Percentiles rank a stretch among this genome's conserved stretches.
phyloP scores from a whole-genome alignment of 2,888 invertebrate genomes.

The Eumerus sabulonum region DNA sequence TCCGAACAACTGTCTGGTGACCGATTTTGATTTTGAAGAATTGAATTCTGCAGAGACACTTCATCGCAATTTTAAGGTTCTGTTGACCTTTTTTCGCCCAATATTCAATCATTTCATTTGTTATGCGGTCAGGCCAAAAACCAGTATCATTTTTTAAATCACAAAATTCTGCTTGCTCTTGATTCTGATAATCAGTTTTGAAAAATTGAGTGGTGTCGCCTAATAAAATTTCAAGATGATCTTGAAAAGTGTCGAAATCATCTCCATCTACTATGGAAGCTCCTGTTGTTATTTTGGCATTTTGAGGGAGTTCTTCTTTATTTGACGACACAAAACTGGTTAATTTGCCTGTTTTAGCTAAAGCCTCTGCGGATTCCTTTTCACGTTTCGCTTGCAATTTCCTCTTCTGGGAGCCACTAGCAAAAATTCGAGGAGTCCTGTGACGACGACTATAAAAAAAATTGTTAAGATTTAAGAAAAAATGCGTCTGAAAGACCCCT shows the following conservation, averaged over 20 bases:
- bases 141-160: conserved; percentile 18
- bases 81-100: neutral
- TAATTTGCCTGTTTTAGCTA: conserved; percentile 20
- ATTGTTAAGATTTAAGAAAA: no score
- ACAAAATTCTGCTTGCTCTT: conserved; percentile 10
- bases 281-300: conserved; percentile 10
- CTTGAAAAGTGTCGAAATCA: conserved; percentile 7
- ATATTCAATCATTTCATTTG: conserved; percentile 20
- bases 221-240: no score
- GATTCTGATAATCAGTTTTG: conserved; percentile 20
- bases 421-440: conserved; percentile 29
- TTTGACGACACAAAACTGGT: conserved; percentile 15
- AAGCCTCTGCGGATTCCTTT: conserved; percentile 26
- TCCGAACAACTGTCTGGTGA: neutral
- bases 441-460: conserved; percentile 8
- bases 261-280: conserved; percentile 18
- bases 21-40: conserved; percentile 5
- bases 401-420: conserved; percentile 18
- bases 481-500: no score
- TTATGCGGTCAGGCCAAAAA: conserved; percentile 4
- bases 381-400: conserved; percentile 24
- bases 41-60: conserved; percentile 12
- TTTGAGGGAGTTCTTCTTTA: conserved; percentile 16
- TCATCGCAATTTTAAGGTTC: conserved; percentile 8
- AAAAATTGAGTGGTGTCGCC: conserved; percentile 13